Evolutionary conservation across 1,140 invertebrate genomes (phyloP).

Genomic region (Battus philenor): DNA sequence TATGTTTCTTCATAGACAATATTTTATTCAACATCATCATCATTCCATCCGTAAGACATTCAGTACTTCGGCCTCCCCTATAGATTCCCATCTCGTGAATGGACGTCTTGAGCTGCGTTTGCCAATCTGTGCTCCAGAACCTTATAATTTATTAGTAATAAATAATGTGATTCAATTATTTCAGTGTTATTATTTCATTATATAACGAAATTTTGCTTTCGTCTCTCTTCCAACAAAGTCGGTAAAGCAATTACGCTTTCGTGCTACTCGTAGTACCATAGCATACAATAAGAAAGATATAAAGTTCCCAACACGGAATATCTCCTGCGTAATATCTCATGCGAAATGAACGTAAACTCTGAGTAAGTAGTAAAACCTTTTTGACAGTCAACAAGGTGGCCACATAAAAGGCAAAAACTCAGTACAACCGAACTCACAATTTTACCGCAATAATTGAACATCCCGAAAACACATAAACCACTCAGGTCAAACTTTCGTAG

Average conservation of each 20-base stretch:
- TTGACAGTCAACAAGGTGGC: conserved; percentile 27
- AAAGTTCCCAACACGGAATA: conserved; percentile 38
- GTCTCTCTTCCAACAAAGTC: no score
- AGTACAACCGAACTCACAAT: conserved; percentile 27
- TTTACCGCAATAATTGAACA: conserved; percentile 25
- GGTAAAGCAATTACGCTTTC: conserved; percentile 1
- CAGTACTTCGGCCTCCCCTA: no score
- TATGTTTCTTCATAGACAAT: no score
- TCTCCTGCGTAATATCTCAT: conserved; percentile 36
- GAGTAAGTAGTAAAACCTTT: conserved; percentile 35
- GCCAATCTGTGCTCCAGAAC: no score
- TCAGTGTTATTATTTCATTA: no score
- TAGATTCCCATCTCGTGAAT: no score
- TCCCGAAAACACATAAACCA: conserved; percentile 29
- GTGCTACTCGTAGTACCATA: conserved; percentile 2
- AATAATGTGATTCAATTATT: no score
- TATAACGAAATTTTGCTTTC: no score
- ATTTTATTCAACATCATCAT: no score
- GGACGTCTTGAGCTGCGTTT: no score
- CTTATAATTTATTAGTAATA: no score
- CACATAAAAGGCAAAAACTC: conserved; percentile 26
- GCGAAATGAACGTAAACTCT: conserved; percentile 34
- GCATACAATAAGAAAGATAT: conserved; percentile 39
- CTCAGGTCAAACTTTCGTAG: conserved; percentile 44
- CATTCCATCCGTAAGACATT: no score